phyloP scores from a whole-genome alignment of 2,888 invertebrate species.

The Apodemia hepburni region DNA sequence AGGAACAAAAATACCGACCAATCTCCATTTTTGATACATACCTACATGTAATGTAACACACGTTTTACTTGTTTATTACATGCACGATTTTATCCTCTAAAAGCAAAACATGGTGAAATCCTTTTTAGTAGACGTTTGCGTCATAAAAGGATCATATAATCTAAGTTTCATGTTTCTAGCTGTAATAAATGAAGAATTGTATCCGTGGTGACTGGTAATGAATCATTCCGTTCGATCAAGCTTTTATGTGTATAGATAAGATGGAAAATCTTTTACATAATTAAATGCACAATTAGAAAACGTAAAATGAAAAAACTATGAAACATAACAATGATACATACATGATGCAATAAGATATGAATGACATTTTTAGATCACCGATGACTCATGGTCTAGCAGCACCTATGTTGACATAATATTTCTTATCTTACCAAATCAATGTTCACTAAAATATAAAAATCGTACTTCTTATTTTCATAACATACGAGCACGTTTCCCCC shows the following conservation, averaged over 20 bases:
- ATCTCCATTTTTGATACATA: neutral
- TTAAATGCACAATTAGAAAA: neutral
- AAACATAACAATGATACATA: constrained; percentile 9
- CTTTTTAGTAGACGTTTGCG: neutral
- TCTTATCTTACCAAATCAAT: constrained; percentile 27
- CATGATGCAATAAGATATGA: constrained; percentile 8
- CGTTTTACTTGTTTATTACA: no score
- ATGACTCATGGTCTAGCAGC: constrained; percentile 1
- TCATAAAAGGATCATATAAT: neutral
- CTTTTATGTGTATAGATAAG: neutral
- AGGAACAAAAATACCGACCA: no score
- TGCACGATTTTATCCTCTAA: neutral
- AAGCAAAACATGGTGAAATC: neutral
- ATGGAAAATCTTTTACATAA: neutral
- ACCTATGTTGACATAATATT: constrained; percentile 7
- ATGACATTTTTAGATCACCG: constrained; percentile 6
- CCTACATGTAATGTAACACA: neutral
- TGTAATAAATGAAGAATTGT: neutral
- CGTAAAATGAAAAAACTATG: neutral
- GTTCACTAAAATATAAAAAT: neutral
- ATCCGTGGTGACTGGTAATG: neutral
- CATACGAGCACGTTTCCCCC: neutral
- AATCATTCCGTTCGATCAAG: neutral
- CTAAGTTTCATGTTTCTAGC: neutral
- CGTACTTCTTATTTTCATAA: neutral